A percentile compares a stretch with the other conserved stretches of the same genome.
phyloP scores from a whole-genome alignment of 2,113 vertebrate species.

The Pomatostomus ruficeps region DNA sequence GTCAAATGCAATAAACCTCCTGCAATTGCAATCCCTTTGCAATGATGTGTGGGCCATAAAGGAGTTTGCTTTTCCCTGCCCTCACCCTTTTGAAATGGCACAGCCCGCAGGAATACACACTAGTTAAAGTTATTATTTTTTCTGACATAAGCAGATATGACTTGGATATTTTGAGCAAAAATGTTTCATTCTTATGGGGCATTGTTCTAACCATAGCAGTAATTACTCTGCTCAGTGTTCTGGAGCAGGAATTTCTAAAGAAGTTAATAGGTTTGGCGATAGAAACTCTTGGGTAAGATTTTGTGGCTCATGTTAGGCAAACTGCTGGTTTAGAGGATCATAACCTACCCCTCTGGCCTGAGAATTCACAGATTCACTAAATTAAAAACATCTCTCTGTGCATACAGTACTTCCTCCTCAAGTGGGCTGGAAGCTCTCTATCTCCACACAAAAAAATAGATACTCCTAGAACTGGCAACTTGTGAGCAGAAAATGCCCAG shows the following conservation, averaged over 20 bases:
- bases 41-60: neutral
- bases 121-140: conserved; percentile 6
- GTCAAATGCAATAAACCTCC: neutral
- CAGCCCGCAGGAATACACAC: neutral
- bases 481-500: neutral
- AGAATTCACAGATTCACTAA: neutral
- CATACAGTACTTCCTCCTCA: neutral
- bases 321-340: conserved; percentile 15
- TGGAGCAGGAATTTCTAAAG: conserved; percentile 30
- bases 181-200: conserved; percentile 1
- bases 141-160: conserved; percentile 24
- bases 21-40: neutral
- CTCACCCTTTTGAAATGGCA: neutral
- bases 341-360: neutral
- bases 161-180: conserved; percentile 11
- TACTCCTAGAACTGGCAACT: neutral
- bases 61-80: neutral
- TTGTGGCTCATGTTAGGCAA: neutral
- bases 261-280: neutral
- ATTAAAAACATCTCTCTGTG: neutral
- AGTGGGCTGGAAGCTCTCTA: neutral
- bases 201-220: conserved; percentile 16
- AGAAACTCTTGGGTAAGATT: neutral
- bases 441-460: neutral
- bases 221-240: neutral